These are phyloP conservation scores for Ichneumoninae sp. DNA, from an alignment of 2,888 invertebrate genomes.

Conservation along the genomic window DNA sequence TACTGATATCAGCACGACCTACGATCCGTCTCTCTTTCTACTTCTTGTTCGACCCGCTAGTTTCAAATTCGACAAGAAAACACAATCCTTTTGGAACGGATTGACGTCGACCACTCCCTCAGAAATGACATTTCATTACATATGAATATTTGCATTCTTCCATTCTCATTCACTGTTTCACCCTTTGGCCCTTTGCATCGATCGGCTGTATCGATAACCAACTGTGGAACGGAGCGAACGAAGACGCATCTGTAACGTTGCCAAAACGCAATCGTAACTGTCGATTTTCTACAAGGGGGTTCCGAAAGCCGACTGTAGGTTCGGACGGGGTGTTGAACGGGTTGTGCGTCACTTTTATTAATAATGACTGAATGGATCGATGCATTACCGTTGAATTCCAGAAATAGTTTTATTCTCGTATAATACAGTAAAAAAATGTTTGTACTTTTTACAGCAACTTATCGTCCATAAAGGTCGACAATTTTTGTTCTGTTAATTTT, in stretches of 20 bases:
- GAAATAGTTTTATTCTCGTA: background rate
- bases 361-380: constrained; percentile 8
- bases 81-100: constrained; percentile 48
- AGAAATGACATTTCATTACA: constrained; percentile 32
- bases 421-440: too few species aligned
- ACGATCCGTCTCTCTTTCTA: constrained; percentile 47
- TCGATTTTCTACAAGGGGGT: constrained; percentile 26
- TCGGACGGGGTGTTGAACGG: constrained; percentile 4
- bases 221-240: background rate
- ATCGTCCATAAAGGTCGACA: too few species aligned
- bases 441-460: too few species aligned
- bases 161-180: constrained; percentile 7
- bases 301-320: constrained; percentile 22
- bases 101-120: constrained; percentile 46
- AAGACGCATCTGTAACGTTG: constrained; percentile 21
- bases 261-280: constrained; percentile 22
- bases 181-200: constrained; percentile 28
- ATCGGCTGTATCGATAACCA: constrained; percentile 19
- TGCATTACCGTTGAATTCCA: background rate
- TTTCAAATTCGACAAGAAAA: constrained; percentile 27
- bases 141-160: constrained; percentile 6
- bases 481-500: background rate
- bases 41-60: constrained; percentile 19
- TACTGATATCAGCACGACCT: constrained; percentile 51
- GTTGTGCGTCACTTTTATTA: constrained; percentile 30